Conservation (phyloP, 2,888 invertebrate genomes). For the Hemicrepidius hirtus region DNA sequence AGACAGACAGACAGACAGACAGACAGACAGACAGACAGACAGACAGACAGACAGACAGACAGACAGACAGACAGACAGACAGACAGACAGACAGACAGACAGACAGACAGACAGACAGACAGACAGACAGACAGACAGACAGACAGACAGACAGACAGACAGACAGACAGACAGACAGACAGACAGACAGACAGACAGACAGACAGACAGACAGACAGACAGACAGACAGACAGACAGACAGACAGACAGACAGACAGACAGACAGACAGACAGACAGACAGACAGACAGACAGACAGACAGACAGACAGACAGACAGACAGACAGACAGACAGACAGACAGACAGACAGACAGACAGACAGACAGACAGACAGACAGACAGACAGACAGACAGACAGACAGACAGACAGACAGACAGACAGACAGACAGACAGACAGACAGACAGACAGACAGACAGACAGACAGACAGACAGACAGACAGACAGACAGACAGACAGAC, state of each 20-base stretch:
- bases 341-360: conserved; percentile 12
- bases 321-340: conserved; percentile 18
- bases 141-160: conserved; percentile 15
- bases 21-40: conserved; percentile 18
- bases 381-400: conserved; percentile 7
- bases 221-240: conserved; percentile 18
- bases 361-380: conserved; percentile 14
- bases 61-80: conserved; percentile 16
- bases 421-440: conserved; percentile 18
- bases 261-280: conserved; percentile 18
- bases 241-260: conserved; percentile 18
- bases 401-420: conserved; percentile 15
- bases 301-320: conserved; percentile 18
- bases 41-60: conserved; percentile 18
- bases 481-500: conserved; percentile 18
- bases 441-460: conserved; percentile 17
- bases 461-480: conserved; percentile 18
- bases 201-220: conserved; percentile 18
- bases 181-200: conserved; percentile 16
- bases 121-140: conserved; percentile 18
- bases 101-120: conserved; percentile 18
- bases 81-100: conserved; percentile 18
- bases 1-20: conserved; percentile 18
- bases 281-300: conserved; percentile 18
- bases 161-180: conserved; percentile 16